Evolutionary conservation across 2,888 invertebrate genomes (phyloP).

Genomic region (Lithodes maja): DNA sequence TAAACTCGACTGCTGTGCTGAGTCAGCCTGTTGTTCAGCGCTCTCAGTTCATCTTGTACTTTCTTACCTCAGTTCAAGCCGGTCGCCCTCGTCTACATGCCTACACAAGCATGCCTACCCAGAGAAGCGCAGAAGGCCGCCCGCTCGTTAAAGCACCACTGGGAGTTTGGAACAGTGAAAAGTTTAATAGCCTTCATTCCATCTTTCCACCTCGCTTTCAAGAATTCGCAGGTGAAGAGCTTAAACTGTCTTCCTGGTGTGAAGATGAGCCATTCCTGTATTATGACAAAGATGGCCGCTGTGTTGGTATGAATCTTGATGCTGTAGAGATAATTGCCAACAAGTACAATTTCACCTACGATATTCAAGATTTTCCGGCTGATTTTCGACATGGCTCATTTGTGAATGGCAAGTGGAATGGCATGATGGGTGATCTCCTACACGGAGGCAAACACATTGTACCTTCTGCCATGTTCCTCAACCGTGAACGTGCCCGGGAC

Average conservation of each 20-base stretch:
- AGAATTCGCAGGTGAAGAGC: conserved; percentile 21
- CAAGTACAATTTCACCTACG: conserved; percentile 48
- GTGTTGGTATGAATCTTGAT: conserved; percentile 35
- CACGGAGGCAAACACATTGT: conserved; percentile 28
- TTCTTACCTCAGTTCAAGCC: too few relatives aligned
- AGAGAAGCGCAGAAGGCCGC: too few relatives aligned
- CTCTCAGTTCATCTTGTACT: too few relatives aligned
- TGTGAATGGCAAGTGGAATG: conserved; percentile 56
- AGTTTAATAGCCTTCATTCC: neutral
- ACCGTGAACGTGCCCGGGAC: neutral
- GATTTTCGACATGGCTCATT: conserved; percentile 31
- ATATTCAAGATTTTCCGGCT: neutral
- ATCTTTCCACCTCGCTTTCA: conserved; percentile 10
- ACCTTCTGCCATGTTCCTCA: conserved; percentile 37
- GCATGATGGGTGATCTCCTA: conserved; percentile 56
- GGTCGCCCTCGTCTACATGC: too few relatives aligned
- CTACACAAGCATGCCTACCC: too few relatives aligned
- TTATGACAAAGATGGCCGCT: neutral
- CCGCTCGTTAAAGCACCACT: neutral
- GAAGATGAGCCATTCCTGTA: neutral
- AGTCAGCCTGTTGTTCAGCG: too few relatives aligned
- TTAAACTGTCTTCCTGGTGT: neutral
- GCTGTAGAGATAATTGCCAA: conserved; percentile 33
- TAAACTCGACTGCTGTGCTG: too few relatives aligned
- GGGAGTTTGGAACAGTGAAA: neutral